A percentile compares a stretch with the other conserved stretches of the same genome.
Conservation (phyloP, 2,888 invertebrate genomes). For the Nomada goodeniana region DNA sequence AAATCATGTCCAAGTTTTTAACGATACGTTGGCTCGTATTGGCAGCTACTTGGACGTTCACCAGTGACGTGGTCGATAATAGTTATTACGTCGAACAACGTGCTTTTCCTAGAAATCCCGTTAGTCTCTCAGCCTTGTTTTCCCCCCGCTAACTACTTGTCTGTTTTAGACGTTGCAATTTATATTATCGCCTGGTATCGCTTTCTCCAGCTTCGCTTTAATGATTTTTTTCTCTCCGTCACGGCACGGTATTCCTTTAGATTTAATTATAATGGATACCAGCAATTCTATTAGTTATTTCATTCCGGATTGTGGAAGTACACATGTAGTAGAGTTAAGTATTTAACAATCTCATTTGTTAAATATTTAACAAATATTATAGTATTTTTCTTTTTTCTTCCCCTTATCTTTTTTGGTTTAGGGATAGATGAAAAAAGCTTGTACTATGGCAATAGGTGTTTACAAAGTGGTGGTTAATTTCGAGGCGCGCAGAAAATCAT, state of each 20-base stretch:
- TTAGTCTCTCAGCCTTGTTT: slow-evolving; percentile 41
- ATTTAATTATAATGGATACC: neutral
- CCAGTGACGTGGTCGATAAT: slow-evolving; percentile 51
- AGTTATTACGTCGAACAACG: slow-evolving; percentile 67
- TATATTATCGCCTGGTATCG: slow-evolving; percentile 28
- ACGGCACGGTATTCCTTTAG: slow-evolving; percentile 15
- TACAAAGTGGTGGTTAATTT: slow-evolving; percentile 33
- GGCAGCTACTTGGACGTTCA: slow-evolving; percentile 60
- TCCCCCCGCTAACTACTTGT: neutral
- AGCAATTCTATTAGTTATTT: neutral
- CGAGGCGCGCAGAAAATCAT: too few relatives aligned
- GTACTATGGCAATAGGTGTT: neutral
- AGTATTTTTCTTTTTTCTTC: too few relatives aligned
- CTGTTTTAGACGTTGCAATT: slow-evolving; percentile 57
- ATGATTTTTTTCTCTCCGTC: slow-evolving; percentile 19
- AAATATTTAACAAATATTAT: too few relatives aligned
- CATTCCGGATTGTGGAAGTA: neutral
- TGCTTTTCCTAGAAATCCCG: slow-evolving; percentile 47
- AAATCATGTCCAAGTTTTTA: slow-evolving; percentile 45
- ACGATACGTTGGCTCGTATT: slow-evolving; percentile 47
- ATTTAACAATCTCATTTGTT: neutral
- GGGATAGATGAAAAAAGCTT: too few relatives aligned
- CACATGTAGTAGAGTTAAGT: neutral
- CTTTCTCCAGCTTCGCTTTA: slow-evolving; percentile 17
- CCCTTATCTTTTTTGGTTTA: neutral